Base-by-base conservation (phyloP, 2,888 invertebrate species). In the Pilophorus perplexus region DNA sequence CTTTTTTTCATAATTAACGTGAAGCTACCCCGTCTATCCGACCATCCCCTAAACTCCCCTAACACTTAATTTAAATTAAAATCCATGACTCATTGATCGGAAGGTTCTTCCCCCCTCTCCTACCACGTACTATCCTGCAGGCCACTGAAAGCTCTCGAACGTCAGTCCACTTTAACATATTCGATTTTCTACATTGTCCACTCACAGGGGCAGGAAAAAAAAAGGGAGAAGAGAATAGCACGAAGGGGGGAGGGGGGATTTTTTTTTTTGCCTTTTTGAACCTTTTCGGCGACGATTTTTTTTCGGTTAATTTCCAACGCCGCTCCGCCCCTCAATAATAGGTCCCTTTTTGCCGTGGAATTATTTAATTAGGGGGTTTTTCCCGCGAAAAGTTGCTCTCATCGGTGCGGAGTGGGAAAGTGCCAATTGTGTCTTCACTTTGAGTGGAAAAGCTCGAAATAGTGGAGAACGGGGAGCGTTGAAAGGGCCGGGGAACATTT, bases 1-100 rank as follows among this genome's bases (percentile, higher is more conserved):
- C 62, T 55, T 55, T 55, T 55, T 68, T 68, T 68, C 68, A 68
- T 66, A 68, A 68, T 68, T 68, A 66, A 68, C 68, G 55, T 55
- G 18, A 38, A 46, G 62, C 62, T 40, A 37, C 22, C 48, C 64
- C 20, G 18, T 37, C 27, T 10, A 18, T 48, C 22, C 25, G 27
- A 12, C 37, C 40, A 37, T 37, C 55, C 37, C 52, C 33, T 44
- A 25, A 25, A 28, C 27, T 33, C 27, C 40, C 66, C 65, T 46
- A 62, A 62, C 68, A 66, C 68, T 68, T 68, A 68, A 68, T 68
- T 68, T 68, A 68, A 68, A 68, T 68, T 66, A 68, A 68, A 68
- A 66, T 55, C 68, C 68, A 68, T 68, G 68, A 68, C 66, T 68
- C 68, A 68, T 68, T 68, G 68, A 68, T 68, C 66, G 68, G 66